phyloP scores from a whole-genome alignment of 2,113 vertebrate species.

The Scartelaos histophorus region DNA sequence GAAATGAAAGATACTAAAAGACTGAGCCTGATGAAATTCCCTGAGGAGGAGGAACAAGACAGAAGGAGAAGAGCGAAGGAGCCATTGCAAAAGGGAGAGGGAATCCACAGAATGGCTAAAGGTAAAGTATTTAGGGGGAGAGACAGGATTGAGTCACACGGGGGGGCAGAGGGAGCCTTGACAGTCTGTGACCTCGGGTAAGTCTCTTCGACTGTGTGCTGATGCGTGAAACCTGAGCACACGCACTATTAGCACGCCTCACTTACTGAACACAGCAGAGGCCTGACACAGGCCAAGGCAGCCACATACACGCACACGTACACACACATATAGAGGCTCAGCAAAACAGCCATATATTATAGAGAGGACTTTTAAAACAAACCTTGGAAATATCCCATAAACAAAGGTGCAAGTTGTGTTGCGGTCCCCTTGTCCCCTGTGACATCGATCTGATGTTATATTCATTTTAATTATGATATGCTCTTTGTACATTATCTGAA shows the following conservation, averaged over 20 bases:
- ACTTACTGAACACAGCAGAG: slow-evolving; percentile 74
- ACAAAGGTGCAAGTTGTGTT: neutral
- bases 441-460: no score
- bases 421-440: no score
- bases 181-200: slow-evolving; percentile 73
- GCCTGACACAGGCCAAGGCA: slow-evolving; percentile 68
- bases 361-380: neutral
- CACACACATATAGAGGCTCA: slow-evolving; percentile 19
- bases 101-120: slow-evolving; percentile 53
- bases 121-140: slow-evolving; percentile 61
- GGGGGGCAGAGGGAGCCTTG: slow-evolving; percentile 30
- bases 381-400: neutral
- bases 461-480: no score
- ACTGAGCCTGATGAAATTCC: slow-evolving; percentile 67
- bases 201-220: slow-evolving; percentile 72
- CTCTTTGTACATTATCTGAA: no score
- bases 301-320: neutral
- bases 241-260: slow-evolving; percentile 76
- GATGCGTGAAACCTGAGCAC: slow-evolving; percentile 78
- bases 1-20: slow-evolving; percentile 74
- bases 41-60: slow-evolving; percentile 46
- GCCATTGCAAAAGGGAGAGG: slow-evolving; percentile 11
- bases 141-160: slow-evolving; percentile 57
- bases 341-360: neutral
- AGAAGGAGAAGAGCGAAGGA: slow-evolving; percentile 36